A percentile compares a stretch with the other conserved stretches of the same genome.
These are phyloP conservation scores for Orthosia gothica DNA, from an alignment of 2,888 invertebrate species.

Conservation along the genomic window DNA sequence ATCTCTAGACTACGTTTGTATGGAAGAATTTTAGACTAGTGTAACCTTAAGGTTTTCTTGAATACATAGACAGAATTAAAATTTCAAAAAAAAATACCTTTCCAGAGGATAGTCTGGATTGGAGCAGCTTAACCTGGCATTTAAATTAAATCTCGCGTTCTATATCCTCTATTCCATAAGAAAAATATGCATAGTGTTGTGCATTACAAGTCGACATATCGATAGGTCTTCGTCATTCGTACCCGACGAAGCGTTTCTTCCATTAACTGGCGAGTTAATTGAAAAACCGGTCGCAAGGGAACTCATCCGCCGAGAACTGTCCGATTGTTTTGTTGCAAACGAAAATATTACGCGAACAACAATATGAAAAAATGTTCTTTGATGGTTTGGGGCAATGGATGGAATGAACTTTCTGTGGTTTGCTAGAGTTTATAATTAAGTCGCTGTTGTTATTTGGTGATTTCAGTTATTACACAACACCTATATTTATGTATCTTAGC, in stretches of 20 bases:
- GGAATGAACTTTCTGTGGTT: constrained; percentile 8
- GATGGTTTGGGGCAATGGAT: constrained; percentile 16
- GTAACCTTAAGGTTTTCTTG: too few species aligned
- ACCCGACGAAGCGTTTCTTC: constrained; percentile 68
- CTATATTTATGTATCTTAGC: neutral
- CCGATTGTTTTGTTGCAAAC: constrained; percentile 67
- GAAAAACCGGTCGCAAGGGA: constrained; percentile 67
- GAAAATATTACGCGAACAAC: constrained; percentile 64
- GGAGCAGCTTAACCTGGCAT: too few species aligned
- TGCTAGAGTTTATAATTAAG: constrained; percentile 16
- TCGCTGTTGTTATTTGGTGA: too few species aligned
- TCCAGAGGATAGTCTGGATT: too few species aligned
- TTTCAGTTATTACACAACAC: neutral
- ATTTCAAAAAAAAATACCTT: too few species aligned
- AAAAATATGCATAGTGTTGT: constrained; percentile 58
- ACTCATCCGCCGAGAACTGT: constrained; percentile 59
- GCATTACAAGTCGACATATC: constrained; percentile 58
- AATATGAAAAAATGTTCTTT: constrained; percentile 33
- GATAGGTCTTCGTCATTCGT: constrained; percentile 47
- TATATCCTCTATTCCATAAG: neutral
- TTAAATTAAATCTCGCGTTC: too few species aligned
- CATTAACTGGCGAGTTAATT: constrained; percentile 74
- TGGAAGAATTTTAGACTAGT: too few species aligned
- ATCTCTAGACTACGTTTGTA: too few species aligned
- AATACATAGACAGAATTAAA: too few species aligned